phyloP scores from a whole-genome alignment of 2,113 vertebrate species.

The Pimephales promelas region DNA sequence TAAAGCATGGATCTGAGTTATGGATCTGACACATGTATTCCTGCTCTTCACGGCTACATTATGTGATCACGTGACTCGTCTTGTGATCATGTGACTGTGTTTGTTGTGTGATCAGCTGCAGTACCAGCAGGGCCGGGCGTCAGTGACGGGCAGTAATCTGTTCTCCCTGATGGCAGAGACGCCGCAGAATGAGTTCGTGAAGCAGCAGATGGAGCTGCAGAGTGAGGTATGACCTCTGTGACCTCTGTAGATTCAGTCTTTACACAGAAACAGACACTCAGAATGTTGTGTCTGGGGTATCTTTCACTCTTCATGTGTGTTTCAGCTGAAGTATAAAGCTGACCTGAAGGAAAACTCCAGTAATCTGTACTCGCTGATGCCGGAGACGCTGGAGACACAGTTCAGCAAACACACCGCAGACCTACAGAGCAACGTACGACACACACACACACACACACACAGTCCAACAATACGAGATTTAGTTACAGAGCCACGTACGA shows the following conservation, averaged over 20 bases:
- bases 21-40: too few relatives aligned
- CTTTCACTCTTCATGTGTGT: not conserved
- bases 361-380: conserved; percentile 69
- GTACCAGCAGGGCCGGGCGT: not conserved
- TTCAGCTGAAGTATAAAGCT: conserved; percentile 70
- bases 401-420: conserved; percentile 66
- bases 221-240: conserved; percentile 61
- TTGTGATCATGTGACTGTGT: too few relatives aligned
- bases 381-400: conserved; percentile 71
- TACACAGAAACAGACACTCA: not conserved
- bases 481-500: too few relatives aligned
- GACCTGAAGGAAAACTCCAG: conserved; percentile 62
- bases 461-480: too few relatives aligned
- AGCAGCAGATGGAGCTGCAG: conserved; percentile 66
- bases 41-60: too few relatives aligned
- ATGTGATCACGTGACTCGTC: too few relatives aligned
- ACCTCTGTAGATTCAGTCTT: too few relatives aligned
- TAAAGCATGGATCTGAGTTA: too few relatives aligned
- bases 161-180: conserved; percentile 64
- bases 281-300: too few relatives aligned
- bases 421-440: conserved; percentile 75
- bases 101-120: not conserved
- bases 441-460: not conserved
- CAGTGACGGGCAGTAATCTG: not conserved
- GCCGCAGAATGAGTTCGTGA: conserved; percentile 62